Conservation (phyloP, 1,140 invertebrate genomes). For the Helicoverpa armigera region DNA sequence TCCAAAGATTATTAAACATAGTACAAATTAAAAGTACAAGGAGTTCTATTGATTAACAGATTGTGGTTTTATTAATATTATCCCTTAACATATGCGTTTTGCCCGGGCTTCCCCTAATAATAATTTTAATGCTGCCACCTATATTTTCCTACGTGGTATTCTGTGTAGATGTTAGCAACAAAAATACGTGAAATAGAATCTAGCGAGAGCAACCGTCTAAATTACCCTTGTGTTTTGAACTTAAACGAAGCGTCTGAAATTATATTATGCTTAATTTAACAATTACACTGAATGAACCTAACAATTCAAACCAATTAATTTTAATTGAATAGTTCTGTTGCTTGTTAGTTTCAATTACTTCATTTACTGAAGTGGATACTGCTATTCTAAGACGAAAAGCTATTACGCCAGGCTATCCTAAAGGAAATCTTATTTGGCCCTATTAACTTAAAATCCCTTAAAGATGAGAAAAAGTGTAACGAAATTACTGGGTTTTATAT, state of each 20-base stretch:
- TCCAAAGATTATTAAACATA: too few relatives aligned
- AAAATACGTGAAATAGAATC: too few relatives aligned
- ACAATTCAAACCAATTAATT: slow-evolving; percentile 30
- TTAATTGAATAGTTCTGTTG: slow-evolving; percentile 37
- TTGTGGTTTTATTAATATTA: too few relatives aligned
- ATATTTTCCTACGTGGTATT: too few relatives aligned
- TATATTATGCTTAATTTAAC: not conserved
- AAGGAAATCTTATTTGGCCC: slow-evolving; percentile 9
- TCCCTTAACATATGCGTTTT: too few relatives aligned
- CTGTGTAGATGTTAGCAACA: too few relatives aligned
- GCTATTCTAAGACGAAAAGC: not conserved
- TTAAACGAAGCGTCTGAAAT: slow-evolving; percentile 19
- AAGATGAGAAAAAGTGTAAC: not conserved
- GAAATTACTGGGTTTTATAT: not conserved
- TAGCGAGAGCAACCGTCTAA: not conserved
- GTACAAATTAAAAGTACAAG: too few relatives aligned
- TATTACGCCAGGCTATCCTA: slow-evolving; percentile 3
- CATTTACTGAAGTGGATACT: slow-evolving; percentile 23
- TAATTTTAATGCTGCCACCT: too few relatives aligned
- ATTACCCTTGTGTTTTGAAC: not conserved
- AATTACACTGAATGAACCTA: slow-evolving; percentile 17
- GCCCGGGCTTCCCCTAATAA: too few relatives aligned
- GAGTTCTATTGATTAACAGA: too few relatives aligned
- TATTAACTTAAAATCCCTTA: slow-evolving; percentile 25
- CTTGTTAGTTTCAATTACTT: slow-evolving; percentile 38